Evolutionary conservation across 2,797 vertebrate species (phyloP).

Genomic region (Chloroceryle amazona): DNA sequence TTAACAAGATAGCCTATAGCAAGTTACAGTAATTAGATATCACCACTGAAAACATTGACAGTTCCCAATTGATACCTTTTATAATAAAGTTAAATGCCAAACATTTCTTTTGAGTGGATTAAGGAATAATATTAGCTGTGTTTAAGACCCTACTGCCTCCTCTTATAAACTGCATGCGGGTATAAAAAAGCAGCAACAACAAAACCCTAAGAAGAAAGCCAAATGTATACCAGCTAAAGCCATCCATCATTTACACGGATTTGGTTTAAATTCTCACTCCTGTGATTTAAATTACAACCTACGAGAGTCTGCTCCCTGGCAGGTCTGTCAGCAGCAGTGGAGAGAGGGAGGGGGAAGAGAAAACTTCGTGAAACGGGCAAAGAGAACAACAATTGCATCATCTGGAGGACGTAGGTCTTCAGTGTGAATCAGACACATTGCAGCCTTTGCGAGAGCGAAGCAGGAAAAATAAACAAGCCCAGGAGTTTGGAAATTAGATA

Average conservation of each 20-base stretch:
- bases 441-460: neutral
- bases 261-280: constrained; percentile 48
- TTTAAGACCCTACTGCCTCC: constrained; percentile 61
- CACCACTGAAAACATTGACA: constrained; percentile 84
- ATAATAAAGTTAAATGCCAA: constrained; percentile 82
- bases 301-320: neutral
- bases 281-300: constrained; percentile 59
- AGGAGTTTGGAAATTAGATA: neutral
- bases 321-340: constrained; percentile 5
- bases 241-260: constrained; percentile 50
- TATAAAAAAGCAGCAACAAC: neutral
- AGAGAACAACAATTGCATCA: neutral
- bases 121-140: constrained; percentile 69
- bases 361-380: neutral
- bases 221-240: neutral
- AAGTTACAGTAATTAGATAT: constrained; percentile 85
- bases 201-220: neutral
- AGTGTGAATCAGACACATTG: neutral
- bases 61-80: constrained; percentile 84
- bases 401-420: neutral
- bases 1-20: constrained; percentile 86
- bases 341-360: neutral
- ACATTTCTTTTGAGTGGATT: constrained; percentile 76
- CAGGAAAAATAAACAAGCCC: neutral
- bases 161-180: constrained; percentile 45